Evolutionary conservation across 2,113 vertebrate species (phyloP).

Genomic region (Motacilla tschutschensis): DNA sequence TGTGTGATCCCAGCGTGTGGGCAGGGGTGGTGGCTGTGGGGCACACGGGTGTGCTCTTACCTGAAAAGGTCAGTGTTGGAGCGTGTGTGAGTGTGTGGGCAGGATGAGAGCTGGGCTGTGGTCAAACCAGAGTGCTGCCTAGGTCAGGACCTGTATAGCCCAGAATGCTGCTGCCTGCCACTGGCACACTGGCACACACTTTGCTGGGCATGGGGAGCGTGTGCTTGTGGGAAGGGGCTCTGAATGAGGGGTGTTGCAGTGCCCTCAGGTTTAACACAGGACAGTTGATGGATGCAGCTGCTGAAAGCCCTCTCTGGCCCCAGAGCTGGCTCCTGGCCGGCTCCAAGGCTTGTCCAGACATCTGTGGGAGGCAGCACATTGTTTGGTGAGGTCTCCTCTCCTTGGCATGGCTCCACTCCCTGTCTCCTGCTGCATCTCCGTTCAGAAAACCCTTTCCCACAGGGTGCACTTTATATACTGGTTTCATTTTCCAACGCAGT

Average conservation of each 20-base stretch:
- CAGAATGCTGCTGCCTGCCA: neutral
- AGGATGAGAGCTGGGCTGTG: neutral
- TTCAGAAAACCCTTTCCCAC: conserved; percentile 68
- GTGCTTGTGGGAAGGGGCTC: neutral
- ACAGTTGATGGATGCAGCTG: neutral
- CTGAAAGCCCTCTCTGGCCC: neutral
- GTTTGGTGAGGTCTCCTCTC: neutral
- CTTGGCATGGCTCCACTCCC: neutral
- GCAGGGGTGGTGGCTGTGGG: neutral
- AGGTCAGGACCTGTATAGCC: neutral
- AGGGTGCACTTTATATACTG: conserved; percentile 70
- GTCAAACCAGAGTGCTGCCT: neutral
- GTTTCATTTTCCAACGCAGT: conserved; percentile 72
- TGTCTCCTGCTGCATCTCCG: neutral
- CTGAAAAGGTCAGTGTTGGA: accelerated
- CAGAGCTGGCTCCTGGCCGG: neutral
- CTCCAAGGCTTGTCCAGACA: neutral
- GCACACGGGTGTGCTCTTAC: neutral
- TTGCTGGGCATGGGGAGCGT: neutral
- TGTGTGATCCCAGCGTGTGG: accelerated
- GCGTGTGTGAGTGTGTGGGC: accelerated
- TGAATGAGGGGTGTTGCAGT: neutral
- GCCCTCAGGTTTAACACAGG: neutral
- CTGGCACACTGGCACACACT: neutral
- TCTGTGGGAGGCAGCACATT: accelerated